Base-by-base conservation (phyloP, 2,888 invertebrate species). In the Ptychoptera contaminata region DNA sequence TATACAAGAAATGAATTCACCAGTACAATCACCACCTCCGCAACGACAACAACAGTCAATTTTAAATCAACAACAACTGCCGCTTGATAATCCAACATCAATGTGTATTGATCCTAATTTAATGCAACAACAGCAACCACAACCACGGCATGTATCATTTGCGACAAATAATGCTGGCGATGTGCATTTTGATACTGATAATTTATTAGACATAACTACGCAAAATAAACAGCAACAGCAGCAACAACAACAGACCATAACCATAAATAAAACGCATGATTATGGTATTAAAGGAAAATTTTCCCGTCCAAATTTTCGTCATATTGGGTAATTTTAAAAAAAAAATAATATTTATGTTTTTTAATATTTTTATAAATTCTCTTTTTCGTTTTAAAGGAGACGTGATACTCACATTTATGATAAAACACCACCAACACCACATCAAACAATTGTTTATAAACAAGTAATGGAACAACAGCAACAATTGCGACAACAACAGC, bases 381-480 rank as follows among this genome's bases (percentile, higher is more conserved):
- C 31, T 40, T 37, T 31, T 42, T 46, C 40, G n/a, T 35, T 16
- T 42, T 45, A 12, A 10, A 56, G 53, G 45, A 58, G 61, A 30
- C 59, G 65, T 7, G 65, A 65, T 51, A 63, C 63, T n/a, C 66
- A 65, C 46, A 67, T 67, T 47, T 66, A 66, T 46, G 67, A 66
- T 49, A 67, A 64, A 55, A 62, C 63, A 12, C 63, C 62, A 51
- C 66, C 67, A 15, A 66, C 66, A n/a, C 39, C 60, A 46, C 66
- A 67, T 47, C 66, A 66, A 55, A 67, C 67, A 2, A 60, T 54
- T n/a, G 56, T 67, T n/a, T 67, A 66, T 51, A 66, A 65, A 47
- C 66, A 65, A 55, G 60, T 66, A 59, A 46, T 67, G 43, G 63
- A 63, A 8, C 65, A 66, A 49, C 60, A 63, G 10, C 47, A 51